Evolutionary conservation across 2,113 vertebrate species (phyloP).

Genomic region (Poicephalus meyeri): DNA sequence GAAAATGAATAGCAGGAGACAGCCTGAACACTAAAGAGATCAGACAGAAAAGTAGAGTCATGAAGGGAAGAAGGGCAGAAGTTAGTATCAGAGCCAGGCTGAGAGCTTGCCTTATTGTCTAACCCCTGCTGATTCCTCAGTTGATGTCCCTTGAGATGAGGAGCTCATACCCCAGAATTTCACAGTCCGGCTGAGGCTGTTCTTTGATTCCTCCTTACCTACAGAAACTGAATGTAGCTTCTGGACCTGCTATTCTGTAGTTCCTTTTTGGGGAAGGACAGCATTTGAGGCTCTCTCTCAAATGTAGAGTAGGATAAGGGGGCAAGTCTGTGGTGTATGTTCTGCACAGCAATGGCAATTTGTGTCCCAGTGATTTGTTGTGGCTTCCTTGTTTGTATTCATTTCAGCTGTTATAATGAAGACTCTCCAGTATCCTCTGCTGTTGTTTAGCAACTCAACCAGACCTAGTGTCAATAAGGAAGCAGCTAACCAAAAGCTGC

Average conservation of each 20-base stretch:
- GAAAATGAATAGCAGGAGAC: not conserved
- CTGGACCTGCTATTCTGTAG: not conserved
- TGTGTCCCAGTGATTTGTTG: not conserved
- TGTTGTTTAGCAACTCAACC: not conserved
- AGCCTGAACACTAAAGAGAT: not conserved
- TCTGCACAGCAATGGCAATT: not conserved
- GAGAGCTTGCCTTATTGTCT: not conserved
- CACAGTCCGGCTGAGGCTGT: not conserved
- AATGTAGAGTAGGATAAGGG: not conserved
- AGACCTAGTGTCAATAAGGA: conserved; percentile 22
- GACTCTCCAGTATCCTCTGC: not conserved
- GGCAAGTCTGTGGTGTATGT: not conserved
- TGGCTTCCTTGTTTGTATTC: not conserved
- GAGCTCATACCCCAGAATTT: not conserved
- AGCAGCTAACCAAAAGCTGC: conserved; percentile 11
- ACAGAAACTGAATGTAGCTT: not conserved
- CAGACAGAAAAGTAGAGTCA: not conserved
- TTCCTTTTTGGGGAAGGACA: not conserved
- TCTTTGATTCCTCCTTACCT: not conserved
- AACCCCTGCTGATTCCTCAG: not conserved
- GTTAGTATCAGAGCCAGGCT: not conserved
- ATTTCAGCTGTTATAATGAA: not conserved
- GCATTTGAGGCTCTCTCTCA: not conserved
- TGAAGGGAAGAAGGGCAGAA: not conserved
- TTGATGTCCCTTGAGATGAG: not conserved